A percentile compares a stretch with the other conserved stretches of the same genome.
Conservation (phyloP, 2,797 vertebrate genomes). For the Prunella strophiata region DNA sequence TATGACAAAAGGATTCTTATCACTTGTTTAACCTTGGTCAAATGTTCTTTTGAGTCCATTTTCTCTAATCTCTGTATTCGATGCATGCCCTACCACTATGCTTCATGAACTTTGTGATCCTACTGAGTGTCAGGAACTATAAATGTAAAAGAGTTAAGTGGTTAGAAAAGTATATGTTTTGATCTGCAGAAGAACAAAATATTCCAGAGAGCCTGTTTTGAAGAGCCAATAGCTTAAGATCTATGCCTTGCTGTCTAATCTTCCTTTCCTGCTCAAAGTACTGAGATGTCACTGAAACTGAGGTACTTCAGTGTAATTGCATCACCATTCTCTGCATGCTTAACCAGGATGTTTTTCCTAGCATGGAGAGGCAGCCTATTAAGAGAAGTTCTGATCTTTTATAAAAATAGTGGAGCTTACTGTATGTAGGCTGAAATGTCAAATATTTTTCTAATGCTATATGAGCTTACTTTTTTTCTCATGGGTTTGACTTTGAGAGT, state of each 20-base stretch:
- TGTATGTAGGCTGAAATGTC: not conserved
- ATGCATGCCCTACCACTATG: not conserved
- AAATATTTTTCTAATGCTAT: not conserved
- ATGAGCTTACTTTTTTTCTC: not conserved
- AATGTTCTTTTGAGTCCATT: not conserved
- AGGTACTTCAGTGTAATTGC: not conserved
- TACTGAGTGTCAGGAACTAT: not conserved
- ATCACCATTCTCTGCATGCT: not conserved
- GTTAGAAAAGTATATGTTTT: not conserved
- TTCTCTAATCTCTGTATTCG: not conserved
- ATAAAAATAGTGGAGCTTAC: not conserved
- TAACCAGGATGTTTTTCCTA: not conserved
- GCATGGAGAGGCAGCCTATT: not conserved
- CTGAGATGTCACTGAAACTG: not conserved
- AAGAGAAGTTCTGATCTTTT: not conserved
- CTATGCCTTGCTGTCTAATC: not conserved
- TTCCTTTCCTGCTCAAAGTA: not conserved
- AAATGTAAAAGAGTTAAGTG: not conserved
- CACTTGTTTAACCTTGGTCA: not conserved
- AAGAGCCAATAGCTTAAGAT: not conserved
- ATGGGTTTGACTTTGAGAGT: not conserved
- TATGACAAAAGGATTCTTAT: not conserved
- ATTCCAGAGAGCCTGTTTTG: not conserved
- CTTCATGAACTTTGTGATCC: not conserved
- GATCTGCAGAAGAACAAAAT: not conserved